Evolutionary conservation across 2,888 invertebrate species (phyloP), one percentile per base, ranked within the genome.

Genomic region (Argyresthia goedartella): DNA sequence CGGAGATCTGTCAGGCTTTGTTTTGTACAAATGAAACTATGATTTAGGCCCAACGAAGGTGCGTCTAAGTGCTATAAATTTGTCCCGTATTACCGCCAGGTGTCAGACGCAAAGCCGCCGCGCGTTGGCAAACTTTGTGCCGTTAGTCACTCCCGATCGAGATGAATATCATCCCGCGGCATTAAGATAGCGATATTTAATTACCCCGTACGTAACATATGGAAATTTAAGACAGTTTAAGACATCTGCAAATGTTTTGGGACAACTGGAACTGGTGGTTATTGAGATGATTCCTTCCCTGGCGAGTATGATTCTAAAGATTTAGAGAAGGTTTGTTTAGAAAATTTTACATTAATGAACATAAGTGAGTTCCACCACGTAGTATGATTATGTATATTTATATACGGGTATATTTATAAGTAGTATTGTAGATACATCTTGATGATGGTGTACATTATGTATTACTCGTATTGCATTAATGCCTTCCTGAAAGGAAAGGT

Each of bases 1-100:
- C 43, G 25, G 51, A 54, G 51, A 52, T 52, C 47, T 34, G 44
- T 36, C 47, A 45, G 46, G 52, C 50, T 51, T 51, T 50, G 52
- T 56, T 54, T 53, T 51, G 56, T n/a, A 39, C 39, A 39, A 39
- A 39, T 39, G 39, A 39, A 39, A 39, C 39, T 39, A 39, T n/a
- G 39, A n/a, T 39, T 11, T n/a, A 39, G 39, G n/a, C 39, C 10
- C 53, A 64, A 50, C 58, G 65, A 61, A 69, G 71, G 71, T 71
- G 69, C 65, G 70, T 66, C 73, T 69, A 67, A 65, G 64, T 63
- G 73, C 72, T 61, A 79, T 81, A 80, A 81, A 79, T 81, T 77
- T 66, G 55, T 59, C 70, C 67, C 73, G 80, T 79, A 81, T 81
- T 81, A 79, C 79, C 69, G 71, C 72, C 78, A 77, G 79, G 77